A percentile compares a stretch with the other conserved stretches of the same genome.
These are phyloP conservation scores for Tetragnatha montana DNA, from an alignment of 2,888 invertebrate genomes.

Conservation along the genomic window DNA sequence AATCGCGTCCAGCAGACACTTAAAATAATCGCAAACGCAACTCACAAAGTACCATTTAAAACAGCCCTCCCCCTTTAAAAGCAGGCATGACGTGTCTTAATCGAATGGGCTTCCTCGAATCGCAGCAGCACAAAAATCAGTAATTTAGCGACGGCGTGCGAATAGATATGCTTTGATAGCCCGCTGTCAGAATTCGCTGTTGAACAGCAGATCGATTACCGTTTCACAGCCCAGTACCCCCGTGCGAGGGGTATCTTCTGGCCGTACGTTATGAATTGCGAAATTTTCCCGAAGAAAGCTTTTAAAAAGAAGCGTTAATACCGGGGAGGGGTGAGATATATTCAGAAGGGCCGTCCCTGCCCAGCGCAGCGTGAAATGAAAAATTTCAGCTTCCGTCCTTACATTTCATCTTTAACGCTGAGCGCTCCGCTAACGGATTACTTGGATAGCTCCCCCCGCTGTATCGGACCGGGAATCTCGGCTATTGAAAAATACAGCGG, in stretches of 20 bases:
- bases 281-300: slow-evolving; percentile 45
- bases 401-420: slow-evolving; percentile 60
- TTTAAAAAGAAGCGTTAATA: slow-evolving; percentile 60
- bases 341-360: slow-evolving; percentile 50
- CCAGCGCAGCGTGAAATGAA: slow-evolving; percentile 65
- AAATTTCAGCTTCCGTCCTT: slow-evolving; percentile 55
- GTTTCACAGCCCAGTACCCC: slow-evolving; percentile 27
- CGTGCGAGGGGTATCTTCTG: slow-evolving; percentile 37
- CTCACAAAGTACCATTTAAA: too few relatives aligned
- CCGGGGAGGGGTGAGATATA: slow-evolving; percentile 47
- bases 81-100: too few relatives aligned
- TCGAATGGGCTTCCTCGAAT: too few relatives aligned
- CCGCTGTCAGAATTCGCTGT: slow-evolving; percentile 5
- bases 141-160: background rate
- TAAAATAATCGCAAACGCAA: too few relatives aligned
- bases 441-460: slow-evolving; percentile 45
- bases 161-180: slow-evolving; percentile 12
- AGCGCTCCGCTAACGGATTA: slow-evolving; percentile 66
- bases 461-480: slow-evolving; percentile 50
- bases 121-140: too few relatives aligned
- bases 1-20: too few relatives aligned
- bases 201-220: slow-evolving; percentile 13
- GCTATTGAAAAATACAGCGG: slow-evolving; percentile 55
- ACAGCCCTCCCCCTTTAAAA: too few relatives aligned
- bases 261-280: slow-evolving; percentile 48